Evolutionary conservation across 92 coral and sea anemone genomes (phyloP), one percentile per base, ranked within the genome.

Genomic region (Bergia sp.): DNA sequence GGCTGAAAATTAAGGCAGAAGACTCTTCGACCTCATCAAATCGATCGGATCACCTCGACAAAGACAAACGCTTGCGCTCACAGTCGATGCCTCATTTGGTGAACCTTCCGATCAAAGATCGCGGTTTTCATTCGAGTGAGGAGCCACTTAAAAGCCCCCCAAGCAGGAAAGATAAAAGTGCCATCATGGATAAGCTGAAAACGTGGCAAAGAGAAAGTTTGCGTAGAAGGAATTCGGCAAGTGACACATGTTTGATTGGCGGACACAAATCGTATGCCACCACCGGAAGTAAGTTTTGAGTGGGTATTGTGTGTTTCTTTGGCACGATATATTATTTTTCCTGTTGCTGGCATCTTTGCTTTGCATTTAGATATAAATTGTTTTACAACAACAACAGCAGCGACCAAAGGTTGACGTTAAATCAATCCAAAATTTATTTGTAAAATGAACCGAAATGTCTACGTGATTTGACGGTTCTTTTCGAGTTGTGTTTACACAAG

Each of bases 51-150:
- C 50, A 36, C 49, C 18, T 61, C 87, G 55, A 73, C 67, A 44
- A 55, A 64, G 66, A 75, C 50, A 49, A 65, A 44, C 88, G 89
- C 39, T 67, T 49, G n/a, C 90, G 94, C 18, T 90, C 97, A 9
- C 91, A 66, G 23, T 93, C 98, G n/a, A 45, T 93, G 87, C 89
- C 94, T 16, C 92, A 94, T 71, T 86, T 93, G 65, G 92, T 82
- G 42, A 58, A 49, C 21, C 67, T 83, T 42, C 76, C 86, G 20
- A 77, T 89, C n/a, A 88, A 91, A 83, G 95, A 93, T 29, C 91
- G 90, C 90, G 86, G 90, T n/a, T 93, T 94, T 9, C 92, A 94
- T 89, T 95, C 96, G 5, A 93, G 95, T 73, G 94, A 91, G 81
- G 95, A 95, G 82, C 87, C 96, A 16, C 86, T 92, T 69, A 90